phyloP scores from a whole-genome alignment of 2,113 vertebrate genomes.

The Rhagologus leucostigma region DNA sequence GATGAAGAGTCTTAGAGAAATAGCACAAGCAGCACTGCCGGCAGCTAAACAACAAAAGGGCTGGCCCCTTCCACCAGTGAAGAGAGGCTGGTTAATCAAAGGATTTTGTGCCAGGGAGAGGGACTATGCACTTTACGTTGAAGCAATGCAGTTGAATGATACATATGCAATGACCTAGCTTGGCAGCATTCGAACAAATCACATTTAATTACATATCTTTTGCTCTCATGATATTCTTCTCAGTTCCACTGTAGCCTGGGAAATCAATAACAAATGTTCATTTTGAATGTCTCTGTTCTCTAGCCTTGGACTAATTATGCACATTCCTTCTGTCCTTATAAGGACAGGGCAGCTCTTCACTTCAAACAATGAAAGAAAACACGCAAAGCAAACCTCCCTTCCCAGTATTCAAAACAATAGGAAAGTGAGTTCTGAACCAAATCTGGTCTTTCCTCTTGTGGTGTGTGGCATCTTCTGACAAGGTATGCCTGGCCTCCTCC shows the following conservation, averaged over 20 bases:
- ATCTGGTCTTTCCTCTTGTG: neutral
- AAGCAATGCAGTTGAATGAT: neutral
- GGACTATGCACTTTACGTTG: neutral
- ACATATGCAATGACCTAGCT: conserved; percentile 2
- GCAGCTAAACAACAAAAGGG: conserved; percentile 44
- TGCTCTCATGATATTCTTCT: neutral
- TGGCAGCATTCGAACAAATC: neutral
- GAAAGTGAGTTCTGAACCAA: neutral
- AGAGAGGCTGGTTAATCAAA: conserved; percentile 6
- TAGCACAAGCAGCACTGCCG: neutral
- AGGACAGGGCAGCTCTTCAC: neutral
- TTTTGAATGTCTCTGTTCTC: conserved; percentile 22
- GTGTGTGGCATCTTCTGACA: neutral
- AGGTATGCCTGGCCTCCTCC: neutral
- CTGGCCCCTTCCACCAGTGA: conserved; percentile 5
- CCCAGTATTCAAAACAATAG: neutral
- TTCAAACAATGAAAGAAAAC: neutral
- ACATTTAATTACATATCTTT: neutral
- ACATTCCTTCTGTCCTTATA: conserved; percentile 33
- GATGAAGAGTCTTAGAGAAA: conserved; percentile 54
- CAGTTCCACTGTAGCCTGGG: neutral
- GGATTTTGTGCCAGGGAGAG: neutral
- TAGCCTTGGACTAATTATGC: conserved; percentile 25
- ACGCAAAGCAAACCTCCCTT: neutral
- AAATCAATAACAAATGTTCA: conserved; percentile 56